phyloP scores from a whole-genome alignment of 2,113 vertebrate genomes.

The Procavia capensis region DNA sequence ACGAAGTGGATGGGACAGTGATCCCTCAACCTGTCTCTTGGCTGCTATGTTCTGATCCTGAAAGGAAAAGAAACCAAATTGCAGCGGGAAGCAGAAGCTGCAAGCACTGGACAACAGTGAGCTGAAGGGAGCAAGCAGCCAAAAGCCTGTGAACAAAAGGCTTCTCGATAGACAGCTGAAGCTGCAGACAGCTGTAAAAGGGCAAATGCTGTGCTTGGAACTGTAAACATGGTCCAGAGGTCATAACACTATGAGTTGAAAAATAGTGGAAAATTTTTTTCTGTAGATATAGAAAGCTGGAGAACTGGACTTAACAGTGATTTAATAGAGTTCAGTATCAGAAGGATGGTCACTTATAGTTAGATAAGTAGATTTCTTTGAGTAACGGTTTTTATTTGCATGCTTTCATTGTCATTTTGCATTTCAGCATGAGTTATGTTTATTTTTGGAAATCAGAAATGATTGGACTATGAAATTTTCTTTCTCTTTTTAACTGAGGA shows the following conservation, averaged over 20 bases:
- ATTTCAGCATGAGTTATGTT: neutral
- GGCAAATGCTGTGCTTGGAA: constrained; percentile 64
- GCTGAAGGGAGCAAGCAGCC: neutral
- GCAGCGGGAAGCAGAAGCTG: neutral
- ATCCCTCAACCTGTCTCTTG: neutral
- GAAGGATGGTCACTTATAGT: constrained; percentile 40
- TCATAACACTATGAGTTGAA: constrained; percentile 79
- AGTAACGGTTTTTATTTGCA: constrained; percentile 29
- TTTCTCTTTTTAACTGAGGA: neutral
- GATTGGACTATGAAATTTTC: neutral
- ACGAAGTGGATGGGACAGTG: neutral
- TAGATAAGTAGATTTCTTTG: neutral
- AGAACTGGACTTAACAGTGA: constrained; percentile 64
- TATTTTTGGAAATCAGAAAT: constrained; percentile 32
- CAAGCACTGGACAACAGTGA: neutral
- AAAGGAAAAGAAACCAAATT: neutral
- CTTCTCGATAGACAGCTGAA: constrained; percentile 30
- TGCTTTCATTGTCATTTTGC: neutral
- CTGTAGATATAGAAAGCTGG: constrained; percentile 55
- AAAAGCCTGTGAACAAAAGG: neutral
- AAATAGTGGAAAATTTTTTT: constrained; percentile 75
- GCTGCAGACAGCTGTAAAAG: constrained; percentile 67
- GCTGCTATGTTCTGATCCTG: neutral
- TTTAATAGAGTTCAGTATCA: constrained; percentile 38
- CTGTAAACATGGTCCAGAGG: constrained; percentile 74